A percentile compares a stretch with the other conserved stretches of the same genome.
These are phyloP conservation scores for Phrixothrix hirtus DNA, from an alignment of 2,888 invertebrate species.

Conservation along the genomic window DNA sequence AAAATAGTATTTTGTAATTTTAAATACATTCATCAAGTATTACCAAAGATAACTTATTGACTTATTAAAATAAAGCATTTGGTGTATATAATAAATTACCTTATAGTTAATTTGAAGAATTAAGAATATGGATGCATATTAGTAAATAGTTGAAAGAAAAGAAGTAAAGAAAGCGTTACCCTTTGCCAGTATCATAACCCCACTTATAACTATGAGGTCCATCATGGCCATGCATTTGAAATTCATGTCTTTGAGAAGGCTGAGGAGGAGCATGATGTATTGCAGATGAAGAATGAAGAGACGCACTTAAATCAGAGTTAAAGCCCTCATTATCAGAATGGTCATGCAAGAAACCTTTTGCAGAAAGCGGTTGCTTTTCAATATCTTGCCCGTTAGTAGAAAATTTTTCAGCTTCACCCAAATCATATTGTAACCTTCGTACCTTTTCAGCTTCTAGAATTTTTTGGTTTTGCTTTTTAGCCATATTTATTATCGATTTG, in stretches of 20 bases:
- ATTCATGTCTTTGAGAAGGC: conserved; percentile 65
- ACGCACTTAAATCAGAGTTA: conserved; percentile 6
- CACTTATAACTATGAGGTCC: conserved; percentile 83
- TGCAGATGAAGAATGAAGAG: conserved; percentile 2
- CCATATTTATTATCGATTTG: conserved; percentile 53
- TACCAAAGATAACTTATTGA: too few relatives aligned
- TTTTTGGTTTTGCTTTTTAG: conserved; percentile 60
- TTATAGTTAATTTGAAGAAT: neutral
- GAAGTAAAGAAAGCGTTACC: conserved; percentile 60
- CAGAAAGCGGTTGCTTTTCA: conserved; percentile 33
- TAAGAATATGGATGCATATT: neutral
- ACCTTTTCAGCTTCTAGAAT: conserved; percentile 54
- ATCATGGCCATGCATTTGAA: conserved; percentile 80
- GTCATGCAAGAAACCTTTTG: conserved; percentile 28
- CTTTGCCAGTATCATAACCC: conserved; percentile 82
- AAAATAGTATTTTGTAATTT: too few relatives aligned
- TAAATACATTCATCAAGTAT: too few relatives aligned
- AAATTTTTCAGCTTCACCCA: conserved; percentile 1
- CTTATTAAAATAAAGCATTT: neutral
- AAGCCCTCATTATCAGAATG: conserved; percentile 6
- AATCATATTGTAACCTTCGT: conserved; percentile 16
- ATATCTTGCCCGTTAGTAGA: neutral
- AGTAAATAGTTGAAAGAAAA: conserved; percentile 1
- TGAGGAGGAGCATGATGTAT: conserved; percentile 21
- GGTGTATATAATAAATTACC: neutral